Conservation (phyloP, 2,113 vertebrate species). For the Thoracochromis brauschi region DNA sequence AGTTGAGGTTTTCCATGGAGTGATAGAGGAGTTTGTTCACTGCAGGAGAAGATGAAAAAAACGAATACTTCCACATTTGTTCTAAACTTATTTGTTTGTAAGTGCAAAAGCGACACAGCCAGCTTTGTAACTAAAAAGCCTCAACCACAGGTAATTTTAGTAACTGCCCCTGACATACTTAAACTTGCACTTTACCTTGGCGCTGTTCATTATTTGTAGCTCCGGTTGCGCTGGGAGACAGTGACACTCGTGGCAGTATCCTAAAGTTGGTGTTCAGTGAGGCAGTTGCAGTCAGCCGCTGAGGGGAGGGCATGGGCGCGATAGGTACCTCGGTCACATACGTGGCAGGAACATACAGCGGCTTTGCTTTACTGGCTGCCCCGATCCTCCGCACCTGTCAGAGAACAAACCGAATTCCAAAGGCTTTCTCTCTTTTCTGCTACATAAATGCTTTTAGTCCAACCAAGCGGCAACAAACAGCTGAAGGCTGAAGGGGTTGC, state of each 20-base stretch:
- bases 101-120: neutral
- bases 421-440: neutral
- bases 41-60: conserved; percentile 3
- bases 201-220: neutral
- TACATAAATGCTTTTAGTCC: neutral
- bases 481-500: neutral
- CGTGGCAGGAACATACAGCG: conserved; percentile 82
- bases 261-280: conserved; percentile 41
- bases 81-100: neutral
- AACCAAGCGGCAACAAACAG: neutral
- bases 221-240: conserved; percentile 28
- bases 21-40: conserved; percentile 55
- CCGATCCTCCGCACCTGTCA: conserved; percentile 72
- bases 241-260: conserved; percentile 10
- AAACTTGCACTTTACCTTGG: conserved; percentile 41
- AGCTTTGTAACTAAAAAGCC: neutral
- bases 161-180: neutral
- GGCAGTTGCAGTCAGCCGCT: conserved; percentile 34
- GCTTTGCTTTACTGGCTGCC: conserved; percentile 67
- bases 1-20: conserved; percentile 76
- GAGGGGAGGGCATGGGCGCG: conserved; percentile 22
- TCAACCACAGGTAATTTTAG: neutral
- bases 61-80: neutral
- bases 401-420: neutral
- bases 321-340: conserved; percentile 78